phyloP scores from a whole-genome alignment of 2,113 vertebrate genomes.

The Rynchops niger region DNA sequence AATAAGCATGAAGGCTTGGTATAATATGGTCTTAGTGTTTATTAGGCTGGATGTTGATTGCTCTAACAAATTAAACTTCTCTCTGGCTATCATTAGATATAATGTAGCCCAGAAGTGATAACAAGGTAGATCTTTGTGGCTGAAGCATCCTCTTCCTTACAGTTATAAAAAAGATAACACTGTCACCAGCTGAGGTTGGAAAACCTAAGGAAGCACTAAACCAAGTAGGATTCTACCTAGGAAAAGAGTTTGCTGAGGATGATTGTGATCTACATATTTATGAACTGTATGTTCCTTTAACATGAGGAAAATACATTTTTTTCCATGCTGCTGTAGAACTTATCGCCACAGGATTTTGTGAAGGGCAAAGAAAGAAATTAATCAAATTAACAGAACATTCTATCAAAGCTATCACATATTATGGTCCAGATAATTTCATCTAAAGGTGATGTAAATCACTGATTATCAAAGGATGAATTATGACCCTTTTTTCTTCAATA shows the following conservation, averaged over 20 bases:
- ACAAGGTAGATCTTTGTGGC: background rate
- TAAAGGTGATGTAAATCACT: background rate
- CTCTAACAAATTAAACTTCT: background rate
- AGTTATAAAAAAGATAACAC: background rate
- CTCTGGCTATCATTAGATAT: background rate
- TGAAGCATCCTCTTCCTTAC: background rate
- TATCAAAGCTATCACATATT: background rate
- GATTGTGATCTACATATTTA: background rate
- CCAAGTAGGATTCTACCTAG: background rate
- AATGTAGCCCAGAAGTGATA: background rate
- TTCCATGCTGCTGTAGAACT: background rate
- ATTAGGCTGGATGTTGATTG: background rate
- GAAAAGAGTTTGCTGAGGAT: background rate
- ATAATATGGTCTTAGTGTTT: background rate
- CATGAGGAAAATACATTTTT: background rate
- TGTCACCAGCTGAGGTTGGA: background rate
- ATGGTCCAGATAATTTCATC: background rate
- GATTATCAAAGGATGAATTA: background rate
- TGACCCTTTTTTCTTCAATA: background rate
- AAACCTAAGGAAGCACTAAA: background rate
- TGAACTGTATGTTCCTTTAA: background rate
- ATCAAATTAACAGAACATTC: background rate
- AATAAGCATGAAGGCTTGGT: background rate
- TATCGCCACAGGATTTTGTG: background rate
- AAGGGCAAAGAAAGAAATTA: background rate